phyloP scores from a whole-genome alignment of 37 sponge, comb jelly and placozoan species.

The Halichondria panicea region DNA sequence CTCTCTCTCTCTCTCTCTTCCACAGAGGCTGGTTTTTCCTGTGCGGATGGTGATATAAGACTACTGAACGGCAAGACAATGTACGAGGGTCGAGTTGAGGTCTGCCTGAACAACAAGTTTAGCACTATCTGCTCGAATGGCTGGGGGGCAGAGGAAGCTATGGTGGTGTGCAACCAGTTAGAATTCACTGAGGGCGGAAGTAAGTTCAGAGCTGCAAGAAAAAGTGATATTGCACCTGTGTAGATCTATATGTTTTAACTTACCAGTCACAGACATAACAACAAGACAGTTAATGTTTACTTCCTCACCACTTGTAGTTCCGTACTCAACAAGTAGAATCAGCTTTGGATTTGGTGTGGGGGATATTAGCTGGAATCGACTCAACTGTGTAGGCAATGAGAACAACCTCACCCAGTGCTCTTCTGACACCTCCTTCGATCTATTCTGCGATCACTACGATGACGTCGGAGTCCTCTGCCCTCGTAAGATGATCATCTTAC shows the following conservation, averaged over 20 bases:
- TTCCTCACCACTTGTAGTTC: background rate
- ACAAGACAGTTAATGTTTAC: background rate
- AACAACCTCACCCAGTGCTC: conserved; percentile 7
- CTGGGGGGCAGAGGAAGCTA: conserved; percentile 20
- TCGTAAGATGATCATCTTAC: conserved; percentile 13
- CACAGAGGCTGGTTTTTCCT: conserved; percentile 26
- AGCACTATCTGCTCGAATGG: conserved; percentile 33
- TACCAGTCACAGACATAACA: background rate
- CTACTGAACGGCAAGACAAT: conserved; percentile 24
- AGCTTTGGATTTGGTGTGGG: conserved; percentile 36
- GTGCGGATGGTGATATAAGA: conserved; percentile 16
- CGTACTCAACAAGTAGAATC: conserved; percentile 9
- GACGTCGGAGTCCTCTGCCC: conserved; percentile 47
- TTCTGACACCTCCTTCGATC: background rate
- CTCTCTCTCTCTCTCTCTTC: background rate
- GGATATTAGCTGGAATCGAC: background rate
- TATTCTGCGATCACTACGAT: conserved; percentile 17
- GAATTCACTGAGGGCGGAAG: conserved; percentile 9
- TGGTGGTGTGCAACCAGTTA: conserved; percentile 40
- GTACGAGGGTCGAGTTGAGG: conserved; percentile 49
- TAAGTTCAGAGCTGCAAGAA: background rate
- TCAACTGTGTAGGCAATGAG: conserved; percentile 38
- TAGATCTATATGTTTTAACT: background rate
- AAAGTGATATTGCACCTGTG: background rate
- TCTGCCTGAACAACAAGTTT: conserved; percentile 18